Conservation (phyloP, 2,113 vertebrate genomes). For the Chionis minor region DNA sequence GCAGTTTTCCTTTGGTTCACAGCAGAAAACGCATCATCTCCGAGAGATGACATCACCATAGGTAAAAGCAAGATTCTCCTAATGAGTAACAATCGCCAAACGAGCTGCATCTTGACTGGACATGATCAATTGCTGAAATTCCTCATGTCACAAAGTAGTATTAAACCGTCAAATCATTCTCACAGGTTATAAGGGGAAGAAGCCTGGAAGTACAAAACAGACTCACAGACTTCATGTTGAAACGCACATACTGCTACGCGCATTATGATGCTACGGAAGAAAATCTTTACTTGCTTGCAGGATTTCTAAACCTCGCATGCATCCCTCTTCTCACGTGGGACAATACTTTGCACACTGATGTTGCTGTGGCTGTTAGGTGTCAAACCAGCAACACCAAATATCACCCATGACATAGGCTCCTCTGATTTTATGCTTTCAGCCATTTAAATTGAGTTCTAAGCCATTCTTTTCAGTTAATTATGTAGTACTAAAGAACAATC, state of each 20-base stretch:
- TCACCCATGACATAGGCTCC: accelerated
- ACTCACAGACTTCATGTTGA: neutral
- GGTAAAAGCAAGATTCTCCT: neutral
- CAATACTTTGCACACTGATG: neutral
- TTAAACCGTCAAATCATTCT: neutral
- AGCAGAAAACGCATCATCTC: neutral
- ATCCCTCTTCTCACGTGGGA: neutral
- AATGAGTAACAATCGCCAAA: neutral
- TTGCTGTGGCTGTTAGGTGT: neutral
- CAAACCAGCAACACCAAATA: neutral
- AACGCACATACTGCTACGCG: neutral
- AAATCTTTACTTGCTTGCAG: neutral
- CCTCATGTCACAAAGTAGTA: neutral
- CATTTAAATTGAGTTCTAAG: neutral
- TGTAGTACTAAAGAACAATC: neutral
- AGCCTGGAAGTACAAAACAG: neutral
- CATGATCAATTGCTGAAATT: neutral
- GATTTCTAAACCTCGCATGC: neutral
- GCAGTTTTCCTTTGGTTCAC: neutral
- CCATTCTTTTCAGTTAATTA: neutral
- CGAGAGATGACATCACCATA: neutral
- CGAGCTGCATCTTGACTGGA: neutral
- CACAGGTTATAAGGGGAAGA: neutral
- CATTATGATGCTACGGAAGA: neutral
- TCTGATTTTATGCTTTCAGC: neutral